Percentiles rank a stretch among this genome's conserved stretches.
phyloP scores from a whole-genome alignment of 2,113 vertebrate genomes.

The Edolisoma coerulescens region DNA sequence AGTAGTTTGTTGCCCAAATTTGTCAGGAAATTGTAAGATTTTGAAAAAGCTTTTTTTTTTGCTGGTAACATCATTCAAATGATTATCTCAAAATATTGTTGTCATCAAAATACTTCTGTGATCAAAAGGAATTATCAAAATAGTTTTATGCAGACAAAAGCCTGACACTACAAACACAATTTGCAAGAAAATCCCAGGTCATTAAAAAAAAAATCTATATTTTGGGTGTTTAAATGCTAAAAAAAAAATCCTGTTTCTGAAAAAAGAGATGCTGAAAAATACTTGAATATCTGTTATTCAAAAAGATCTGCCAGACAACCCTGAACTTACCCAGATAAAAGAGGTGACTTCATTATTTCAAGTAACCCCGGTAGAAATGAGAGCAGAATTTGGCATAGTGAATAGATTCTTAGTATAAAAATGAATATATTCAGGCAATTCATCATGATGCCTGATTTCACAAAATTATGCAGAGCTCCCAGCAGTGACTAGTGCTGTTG shows the following conservation, averaged over 20 bases:
- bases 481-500: not conserved
- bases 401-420: not conserved
- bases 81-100: not conserved
- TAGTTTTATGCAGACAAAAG: not conserved
- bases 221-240: not conserved
- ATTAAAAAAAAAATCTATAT: not conserved
- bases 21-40: not conserved
- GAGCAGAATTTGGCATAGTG: not conserved
- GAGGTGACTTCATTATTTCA: not conserved
- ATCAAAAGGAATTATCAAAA: not conserved
- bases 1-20: not conserved
- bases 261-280: not conserved
- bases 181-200: not conserved
- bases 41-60: not conserved
- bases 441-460: not conserved
- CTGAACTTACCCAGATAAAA: not conserved
- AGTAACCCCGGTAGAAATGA: not conserved
- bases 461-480: not conserved
- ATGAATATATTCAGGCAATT: not conserved
- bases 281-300: not conserved
- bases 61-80: not conserved
- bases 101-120: not conserved
- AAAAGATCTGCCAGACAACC: not conserved
- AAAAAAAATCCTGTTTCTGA: not conserved
- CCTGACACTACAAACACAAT: fast-evolving